These are phyloP conservation scores for Vulpes ferrilata DNA, from an alignment of 2,113 vertebrate species.

Conservation along the genomic window DNA sequence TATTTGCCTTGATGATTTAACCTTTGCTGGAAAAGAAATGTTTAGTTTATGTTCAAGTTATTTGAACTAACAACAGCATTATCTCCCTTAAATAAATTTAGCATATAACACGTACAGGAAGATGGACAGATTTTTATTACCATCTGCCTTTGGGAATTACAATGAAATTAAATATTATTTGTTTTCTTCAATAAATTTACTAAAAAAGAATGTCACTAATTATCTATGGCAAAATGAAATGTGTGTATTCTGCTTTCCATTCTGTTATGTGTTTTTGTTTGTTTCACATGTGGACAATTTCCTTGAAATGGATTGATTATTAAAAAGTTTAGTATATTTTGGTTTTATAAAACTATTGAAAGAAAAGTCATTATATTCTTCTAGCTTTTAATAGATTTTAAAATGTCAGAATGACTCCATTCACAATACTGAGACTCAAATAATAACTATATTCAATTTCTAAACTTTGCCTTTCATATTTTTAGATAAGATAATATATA, in stretches of 20 bases:
- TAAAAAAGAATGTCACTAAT: not conserved
- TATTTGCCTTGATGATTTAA: constrained; percentile 16
- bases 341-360: not conserved
- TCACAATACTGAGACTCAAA: not conserved
- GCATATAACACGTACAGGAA: not conserved
- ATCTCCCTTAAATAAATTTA: not conserved
- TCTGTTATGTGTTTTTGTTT: not conserved
- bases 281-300: not conserved
- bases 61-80: not conserved
- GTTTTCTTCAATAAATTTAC: not conserved
- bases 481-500: not conserved
- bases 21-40: constrained; percentile 1
- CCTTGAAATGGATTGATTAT: not conserved
- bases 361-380: not conserved
- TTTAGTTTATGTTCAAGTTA: constrained; percentile 1
- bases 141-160: constrained; percentile 1
- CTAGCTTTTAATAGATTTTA: not conserved
- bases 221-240: not conserved
- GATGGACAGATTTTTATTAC: not conserved
- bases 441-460: not conserved
- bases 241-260: not conserved
- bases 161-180: not conserved
- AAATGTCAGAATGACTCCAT: not conserved
- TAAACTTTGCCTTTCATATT: not conserved
- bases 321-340: not conserved